phyloP scores from a whole-genome alignment of 2,797 vertebrate species.

The Channallabes apus region DNA sequence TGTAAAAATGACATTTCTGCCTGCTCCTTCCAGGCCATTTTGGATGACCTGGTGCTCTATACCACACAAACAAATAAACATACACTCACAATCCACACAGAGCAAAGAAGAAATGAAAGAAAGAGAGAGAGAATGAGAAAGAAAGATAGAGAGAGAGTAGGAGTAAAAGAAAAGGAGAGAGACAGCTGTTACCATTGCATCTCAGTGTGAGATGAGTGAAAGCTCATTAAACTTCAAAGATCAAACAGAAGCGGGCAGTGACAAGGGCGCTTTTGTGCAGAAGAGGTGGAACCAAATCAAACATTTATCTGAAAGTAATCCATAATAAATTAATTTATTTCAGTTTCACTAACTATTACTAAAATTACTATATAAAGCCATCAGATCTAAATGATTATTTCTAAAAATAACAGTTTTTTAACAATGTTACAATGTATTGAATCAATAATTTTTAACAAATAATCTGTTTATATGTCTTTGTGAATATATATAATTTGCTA shows the following conservation, averaged over 20 bases:
- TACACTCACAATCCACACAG: conserved; percentile 43
- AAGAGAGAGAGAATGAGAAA: not conserved
- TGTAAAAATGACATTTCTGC: not conserved
- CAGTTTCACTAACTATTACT: not conserved
- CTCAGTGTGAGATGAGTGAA: conserved; percentile 59
- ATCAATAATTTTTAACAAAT: not conserved
- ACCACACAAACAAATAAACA: conserved; percentile 51
- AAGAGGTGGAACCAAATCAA: conserved; percentile 40
- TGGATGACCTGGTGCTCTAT: conserved; percentile 25
- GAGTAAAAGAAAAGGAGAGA: conserved; percentile 35
- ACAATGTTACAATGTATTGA: not conserved
- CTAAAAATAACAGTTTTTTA: not conserved
- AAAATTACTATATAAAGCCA: not conserved
- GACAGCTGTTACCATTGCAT: conserved; percentile 60
- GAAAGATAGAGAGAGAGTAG: not conserved
- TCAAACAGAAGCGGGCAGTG: conserved; percentile 55
- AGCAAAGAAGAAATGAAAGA: conserved; percentile 30
- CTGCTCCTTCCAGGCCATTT: not conserved
- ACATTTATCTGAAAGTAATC: conserved; percentile 17
- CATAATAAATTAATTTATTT: not conserved
- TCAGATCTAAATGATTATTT: not conserved
- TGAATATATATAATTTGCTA: no score
- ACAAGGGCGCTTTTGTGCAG: conserved; percentile 52
- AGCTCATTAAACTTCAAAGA: conserved; percentile 62
- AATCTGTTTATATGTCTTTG: no score